Base-by-base conservation (phyloP, 2,888 invertebrate species). In the Rhodophaea formosa region DNA sequence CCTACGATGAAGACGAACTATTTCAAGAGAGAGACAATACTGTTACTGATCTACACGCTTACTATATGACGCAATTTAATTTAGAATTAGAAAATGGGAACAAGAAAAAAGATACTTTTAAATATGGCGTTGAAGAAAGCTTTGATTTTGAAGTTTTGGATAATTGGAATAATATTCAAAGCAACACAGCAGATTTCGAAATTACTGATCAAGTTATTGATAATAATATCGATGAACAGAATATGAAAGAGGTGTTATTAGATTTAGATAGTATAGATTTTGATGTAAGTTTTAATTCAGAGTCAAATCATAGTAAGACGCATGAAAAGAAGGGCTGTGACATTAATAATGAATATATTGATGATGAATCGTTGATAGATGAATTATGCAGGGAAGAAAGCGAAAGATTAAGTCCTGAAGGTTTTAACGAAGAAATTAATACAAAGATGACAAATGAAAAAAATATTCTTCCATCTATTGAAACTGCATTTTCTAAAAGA, bases 61-160 rank as follows among this genome's bases (percentile, higher is more conserved):
- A 91, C 62, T 92, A 91, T 62, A 92, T 91, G 86, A 80, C 89
- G 32, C 89, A 91, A 62, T 92, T 92, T 51, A 92, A 91, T 77
- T 64, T 91, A 59, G 92, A 91, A 77, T 62, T 92, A 62, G 92
- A 92, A 66, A 88, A 88, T 62, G 79, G 83, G n/a, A 84, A 77
- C 58, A 75, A 73, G 57, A 81, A 82, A 68, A 72, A 68, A 16
- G 88, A 90, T 44, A 79, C 57, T 61, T 90, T 90, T 54, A 89
- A 85, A 66, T 85, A 77, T 61, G 88, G 87, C 0, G 75, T 76
- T 0, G 89, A 89, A 70, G 88, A 89, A 65, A 90, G 88, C 57
- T 90, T 89, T 53, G 86, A 90, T 67, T 90, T 90, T 62, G 87
- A 89, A 77, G 84, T 86, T 32, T 66, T 89, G 14, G 82, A 86